phyloP scores from a whole-genome alignment of 2,113 vertebrate genomes.

The Chaetodon auriga region DNA sequence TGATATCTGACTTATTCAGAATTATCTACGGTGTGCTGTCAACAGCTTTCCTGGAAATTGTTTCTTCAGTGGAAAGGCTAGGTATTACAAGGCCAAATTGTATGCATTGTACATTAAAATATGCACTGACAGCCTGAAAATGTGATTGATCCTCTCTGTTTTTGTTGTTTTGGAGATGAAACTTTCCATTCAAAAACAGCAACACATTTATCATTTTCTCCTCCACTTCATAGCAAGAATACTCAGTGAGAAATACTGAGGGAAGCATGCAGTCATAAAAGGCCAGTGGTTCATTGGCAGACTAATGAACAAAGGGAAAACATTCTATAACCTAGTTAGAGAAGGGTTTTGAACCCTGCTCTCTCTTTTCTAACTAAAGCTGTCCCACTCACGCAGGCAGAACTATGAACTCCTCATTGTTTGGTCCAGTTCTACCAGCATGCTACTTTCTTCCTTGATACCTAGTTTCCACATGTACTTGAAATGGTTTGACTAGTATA shows the following conservation, averaged over 20 bases:
- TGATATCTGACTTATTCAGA: background rate
- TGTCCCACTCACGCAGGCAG: background rate
- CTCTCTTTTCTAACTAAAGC: conserved; percentile 11
- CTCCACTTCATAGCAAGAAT: background rate
- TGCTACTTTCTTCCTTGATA: background rate
- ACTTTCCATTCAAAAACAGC: background rate
- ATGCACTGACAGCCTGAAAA: background rate
- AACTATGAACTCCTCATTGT: background rate
- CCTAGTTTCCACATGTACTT: background rate
- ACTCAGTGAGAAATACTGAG: background rate
- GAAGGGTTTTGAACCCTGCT: conserved; percentile 37
- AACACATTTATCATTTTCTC: background rate
- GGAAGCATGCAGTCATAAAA: conserved; percentile 54
- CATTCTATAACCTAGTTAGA: conserved; percentile 60
- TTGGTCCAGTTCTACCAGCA: background rate
- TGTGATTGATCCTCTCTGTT: background rate
- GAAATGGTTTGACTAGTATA: background rate
- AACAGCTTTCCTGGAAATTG: background rate
- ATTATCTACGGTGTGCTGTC: background rate
- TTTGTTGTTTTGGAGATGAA: background rate
- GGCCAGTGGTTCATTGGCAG: conserved; percentile 63
- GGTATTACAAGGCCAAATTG: background rate
- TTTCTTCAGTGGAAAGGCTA: background rate
- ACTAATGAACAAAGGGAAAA: conserved; percentile 67
- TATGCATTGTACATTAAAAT: background rate